Base-by-base conservation (phyloP, 2,888 invertebrate species). In the Rhogogaster chlorosoma region DNA sequence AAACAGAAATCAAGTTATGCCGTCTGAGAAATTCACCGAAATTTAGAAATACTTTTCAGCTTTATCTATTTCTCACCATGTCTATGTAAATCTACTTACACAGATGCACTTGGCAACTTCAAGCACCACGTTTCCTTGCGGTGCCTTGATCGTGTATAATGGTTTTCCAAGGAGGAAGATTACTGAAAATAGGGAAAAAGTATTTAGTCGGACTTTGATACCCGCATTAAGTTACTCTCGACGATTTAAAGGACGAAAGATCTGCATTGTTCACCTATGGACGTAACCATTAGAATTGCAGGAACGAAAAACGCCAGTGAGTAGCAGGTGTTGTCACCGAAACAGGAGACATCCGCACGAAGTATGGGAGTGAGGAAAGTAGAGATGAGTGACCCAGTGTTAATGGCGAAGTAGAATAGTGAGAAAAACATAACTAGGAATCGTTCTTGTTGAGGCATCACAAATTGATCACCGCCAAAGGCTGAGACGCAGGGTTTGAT, bases 401-500 rank as follows among this genome's bases (percentile, higher is more conserved):
- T 99, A 91, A 99, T 99, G 73, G 98, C 94, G 91, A 99, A 98
- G 94, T 99, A 99, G 93, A 99, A 99, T 0, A 99, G 94, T 0
- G 99, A 99, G 94, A 99, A 99, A 94, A 98, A 99, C 86, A 96
- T 96, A 22, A 96, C 96, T 86, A 99, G 94, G 91, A 97, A 96
- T 89, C 94, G 94, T 89, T 96, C 96, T 94, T 99, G 98, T 87
- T 97, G 96, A 0, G 97, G 97, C 77, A 97, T 89, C 77, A 95
- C 94, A 93, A 99, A 98, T 94, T 99, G 99, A 93, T 99, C 99
- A 0, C 99, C 99, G 0, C 99, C 99, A 93, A 99, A 99, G 0
- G 99, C 98, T 0, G 98, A 95, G 0, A 99, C 99, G 91, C 99
- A 99, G 0, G 99, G 99, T 91, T 99, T 99, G 89, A 99, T 99